These are phyloP conservation scores for Apocrypta bakeri DNA, from an alignment of 1,140 invertebrate genomes.

Conservation along the genomic window DNA sequence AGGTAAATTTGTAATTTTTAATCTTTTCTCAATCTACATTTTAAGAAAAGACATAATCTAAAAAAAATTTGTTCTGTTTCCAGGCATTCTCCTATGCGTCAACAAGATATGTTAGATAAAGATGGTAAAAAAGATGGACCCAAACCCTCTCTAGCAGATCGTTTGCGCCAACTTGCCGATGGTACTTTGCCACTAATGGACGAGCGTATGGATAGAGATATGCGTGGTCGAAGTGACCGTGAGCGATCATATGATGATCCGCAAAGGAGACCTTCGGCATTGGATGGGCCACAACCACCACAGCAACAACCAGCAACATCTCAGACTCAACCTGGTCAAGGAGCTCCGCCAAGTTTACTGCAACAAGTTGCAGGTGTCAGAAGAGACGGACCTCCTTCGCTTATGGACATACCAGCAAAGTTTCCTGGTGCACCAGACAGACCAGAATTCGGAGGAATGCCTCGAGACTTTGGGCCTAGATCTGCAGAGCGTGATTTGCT, in stretches of 20 bases:
- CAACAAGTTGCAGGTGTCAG: conserved; percentile 47
- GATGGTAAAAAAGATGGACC: conserved; percentile 59
- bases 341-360: conserved; percentile 10
- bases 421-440: conserved; percentile 62
- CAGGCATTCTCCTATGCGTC: conserved; percentile 44
- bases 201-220: conserved; percentile 66
- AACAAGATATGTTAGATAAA: conserved; percentile 46
- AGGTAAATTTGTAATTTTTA: conserved; percentile 15
- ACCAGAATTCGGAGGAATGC: conserved; percentile 62
- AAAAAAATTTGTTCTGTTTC: not conserved
- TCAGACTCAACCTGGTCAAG: not conserved
- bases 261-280: not conserved
- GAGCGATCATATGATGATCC: not conserved
- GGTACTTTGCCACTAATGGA: conserved; percentile 68
- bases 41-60: not conserved
- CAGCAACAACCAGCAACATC: not conserved
- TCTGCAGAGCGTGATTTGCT: conserved; percentile 58
- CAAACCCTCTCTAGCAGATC: conserved; percentile 70
- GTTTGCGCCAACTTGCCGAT: conserved; percentile 71
- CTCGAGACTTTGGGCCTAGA: conserved; percentile 42
- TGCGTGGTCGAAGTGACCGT: conserved; percentile 44
- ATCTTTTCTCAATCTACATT: not conserved
- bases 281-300: conserved; percentile 19
- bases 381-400: conserved; percentile 64
- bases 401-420: conserved; percentile 68